A percentile compares a stretch with the other conserved stretches of the same genome.
Evolutionary conservation across 1,140 invertebrate species (phyloP).

Genomic region (Lepidurus couesii): DNA sequence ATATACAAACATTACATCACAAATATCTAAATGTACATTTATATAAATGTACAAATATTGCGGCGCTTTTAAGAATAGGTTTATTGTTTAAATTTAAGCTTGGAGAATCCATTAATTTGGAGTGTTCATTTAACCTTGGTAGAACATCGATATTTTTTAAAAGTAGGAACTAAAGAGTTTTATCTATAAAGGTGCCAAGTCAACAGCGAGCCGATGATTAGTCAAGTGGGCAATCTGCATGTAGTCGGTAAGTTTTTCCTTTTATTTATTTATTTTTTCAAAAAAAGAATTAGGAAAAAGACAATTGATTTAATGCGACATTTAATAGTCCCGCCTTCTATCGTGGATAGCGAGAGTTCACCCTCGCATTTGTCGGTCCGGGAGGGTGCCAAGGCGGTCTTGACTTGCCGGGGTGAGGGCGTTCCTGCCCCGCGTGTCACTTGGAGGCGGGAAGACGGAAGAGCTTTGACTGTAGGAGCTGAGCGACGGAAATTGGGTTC

Average conservation of each 20-base stretch:
- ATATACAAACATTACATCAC: too few species aligned
- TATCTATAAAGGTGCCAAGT: conserved; percentile 55
- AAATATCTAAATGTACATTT: too few species aligned
- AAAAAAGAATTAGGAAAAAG: not conserved
- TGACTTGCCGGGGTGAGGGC: conserved; percentile 43
- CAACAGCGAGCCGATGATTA: conserved; percentile 92
- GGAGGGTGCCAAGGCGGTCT: conserved; percentile 82
- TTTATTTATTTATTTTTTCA: conserved; percentile 3
- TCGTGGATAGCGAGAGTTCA: conserved; percentile 74
- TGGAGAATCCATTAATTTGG: too few species aligned
- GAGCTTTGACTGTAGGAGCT: conserved; percentile 54
- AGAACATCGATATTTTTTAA: not conserved
- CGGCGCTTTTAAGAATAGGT: too few species aligned
- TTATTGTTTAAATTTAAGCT: too few species aligned
- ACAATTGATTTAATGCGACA: not conserved
- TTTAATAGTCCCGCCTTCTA: conserved; percentile 78
- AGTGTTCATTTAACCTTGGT: too few species aligned
- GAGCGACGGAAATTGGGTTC: conserved; percentile 25
- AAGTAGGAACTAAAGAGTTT: not conserved
- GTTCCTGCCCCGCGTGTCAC: conserved; percentile 42
- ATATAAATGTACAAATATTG: too few species aligned
- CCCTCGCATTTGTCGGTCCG: conserved; percentile 79
- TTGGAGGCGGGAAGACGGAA: conserved; percentile 40
- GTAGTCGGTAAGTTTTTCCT: conserved; percentile 74
- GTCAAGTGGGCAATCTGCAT: conserved; percentile 85